phyloP scores from a whole-genome alignment of 2,797 vertebrate genomes.

The Taeniopygia guttata region DNA sequence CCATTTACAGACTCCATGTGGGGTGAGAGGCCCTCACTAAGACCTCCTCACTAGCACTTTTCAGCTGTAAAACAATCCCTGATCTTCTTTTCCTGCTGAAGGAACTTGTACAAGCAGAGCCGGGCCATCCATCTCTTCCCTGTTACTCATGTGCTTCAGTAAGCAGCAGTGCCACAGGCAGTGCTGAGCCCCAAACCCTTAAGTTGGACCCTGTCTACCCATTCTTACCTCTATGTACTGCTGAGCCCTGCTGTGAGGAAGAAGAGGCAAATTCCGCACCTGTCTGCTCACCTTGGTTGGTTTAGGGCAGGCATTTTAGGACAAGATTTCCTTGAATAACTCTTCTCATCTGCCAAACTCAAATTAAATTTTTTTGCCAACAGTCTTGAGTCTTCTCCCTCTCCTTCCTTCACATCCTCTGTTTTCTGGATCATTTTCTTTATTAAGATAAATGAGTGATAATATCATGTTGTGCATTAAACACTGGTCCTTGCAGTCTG shows the following conservation, averaged over 20 bases:
- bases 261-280: background rate
- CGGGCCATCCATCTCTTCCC: background rate
- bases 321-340: background rate
- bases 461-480: background rate
- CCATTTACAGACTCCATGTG: rapidly evolving
- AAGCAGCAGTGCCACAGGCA: background rate
- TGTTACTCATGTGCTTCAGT: background rate
- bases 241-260: background rate
- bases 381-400: background rate
- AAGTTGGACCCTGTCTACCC: background rate
- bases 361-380: constrained; percentile 19
- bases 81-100: background rate
- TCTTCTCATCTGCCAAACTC: background rate
- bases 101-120: background rate
- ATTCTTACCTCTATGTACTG: background rate
- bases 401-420: background rate
- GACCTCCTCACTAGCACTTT: background rate
- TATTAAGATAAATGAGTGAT: background rate
- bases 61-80: background rate
- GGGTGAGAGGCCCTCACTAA: background rate
- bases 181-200: background rate
- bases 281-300: background rate
- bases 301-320: background rate
- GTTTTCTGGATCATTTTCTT: background rate
- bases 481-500: background rate